Evolutionary conservation across 2,113 vertebrate species (phyloP), one percentile per base, ranked within the genome.

Genomic region (Cepphus grylle): DNA sequence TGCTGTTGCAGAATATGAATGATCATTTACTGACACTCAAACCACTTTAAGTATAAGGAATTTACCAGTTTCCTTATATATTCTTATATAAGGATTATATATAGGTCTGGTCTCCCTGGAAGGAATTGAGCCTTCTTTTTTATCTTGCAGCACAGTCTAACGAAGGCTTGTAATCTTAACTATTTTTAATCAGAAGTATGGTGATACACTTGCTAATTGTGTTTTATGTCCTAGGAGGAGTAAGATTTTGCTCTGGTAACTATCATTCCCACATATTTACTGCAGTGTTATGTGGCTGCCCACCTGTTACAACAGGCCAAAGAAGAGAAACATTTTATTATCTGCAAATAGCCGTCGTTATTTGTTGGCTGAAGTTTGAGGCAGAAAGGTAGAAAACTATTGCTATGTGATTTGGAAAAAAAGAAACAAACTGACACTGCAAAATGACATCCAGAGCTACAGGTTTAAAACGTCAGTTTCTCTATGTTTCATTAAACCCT

Each of bases 401-500:
- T 77, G 34, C 88, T 91, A 4, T 77, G 58, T 88, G 69, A 92
- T 86, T 74, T 82, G 52, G 50, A 25, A 55, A 76, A 62, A 92
- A 83, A 42, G 7, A 25, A 43, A 74, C 21, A 70, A 82, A 77
- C 72, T 62, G 81, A 93, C 87, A 43, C 26, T 21, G 78, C 58
- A 81, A 93, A 95, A 76, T 73, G 90, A 88, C 83, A 92, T 90
- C 88, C 77, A 93, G 77, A 91, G 78, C 92, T 94, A 59, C 38
- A n/a, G 65, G 91, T 96, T 95, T 90, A 74, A 81, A 94, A 95
- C 92, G 84, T 92, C 81, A 47, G 43, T 83, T 91, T 89, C 81
- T 92, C 1, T 93, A 91, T 97, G 97, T 98, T 97, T 97, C 90
- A 92, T 96, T 96, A 96, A 97, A 94, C 83, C 81, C 49, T 95